Evolutionary conservation across 1,140 invertebrate species (phyloP), one percentile per base, ranked within the genome.

Genomic region (Philaenus spumarius): DNA sequence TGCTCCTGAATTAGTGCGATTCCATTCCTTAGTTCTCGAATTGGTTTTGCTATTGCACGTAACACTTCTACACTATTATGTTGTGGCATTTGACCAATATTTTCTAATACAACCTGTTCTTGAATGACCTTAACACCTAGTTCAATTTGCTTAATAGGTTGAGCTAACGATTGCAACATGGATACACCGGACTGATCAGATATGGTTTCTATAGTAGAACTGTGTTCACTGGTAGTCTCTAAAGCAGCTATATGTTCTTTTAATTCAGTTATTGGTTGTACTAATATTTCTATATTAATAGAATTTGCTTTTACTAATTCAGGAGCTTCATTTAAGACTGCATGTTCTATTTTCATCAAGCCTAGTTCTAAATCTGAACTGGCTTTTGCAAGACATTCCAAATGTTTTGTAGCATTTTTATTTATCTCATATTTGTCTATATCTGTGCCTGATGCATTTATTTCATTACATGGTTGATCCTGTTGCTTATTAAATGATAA

Each of bases 131-230:
- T 71, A 15, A 74, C 66, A 43, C 68, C 71, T 60, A 72, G 74
- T 23, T 74, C 66, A 37, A 73, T 70, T 67, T 79, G 74, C 61
- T 77, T 70, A 17, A 77, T 60, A 24, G 75, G 68, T 64, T 78
- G 71, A 52, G 71, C 63, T 34, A 77, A 69, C 46, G 69, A 72
- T 56, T 63, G 65, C 3, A 72, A 50, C 39, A 60, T 46, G 24
- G 59, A 55, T 53, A 66, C 47, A 59, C 47, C 60, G 4, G 58
- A 60, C 50, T 63, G 50, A 43, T 64, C 62, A 43, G 56, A 50
- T 20, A 57, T 4, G 11, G 55, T 52, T 40, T 58, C 53, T 20
- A 57, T 55, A 43, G 24, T 6, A 35, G 47, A 30, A 34, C 42
- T 45, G 30, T 2, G 7, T 30, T 15, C 15, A 7, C 30, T 5